These are phyloP conservation scores for Formica exsecta DNA, from an alignment of 1,140 invertebrate genomes.

Conservation along the genomic window DNA sequence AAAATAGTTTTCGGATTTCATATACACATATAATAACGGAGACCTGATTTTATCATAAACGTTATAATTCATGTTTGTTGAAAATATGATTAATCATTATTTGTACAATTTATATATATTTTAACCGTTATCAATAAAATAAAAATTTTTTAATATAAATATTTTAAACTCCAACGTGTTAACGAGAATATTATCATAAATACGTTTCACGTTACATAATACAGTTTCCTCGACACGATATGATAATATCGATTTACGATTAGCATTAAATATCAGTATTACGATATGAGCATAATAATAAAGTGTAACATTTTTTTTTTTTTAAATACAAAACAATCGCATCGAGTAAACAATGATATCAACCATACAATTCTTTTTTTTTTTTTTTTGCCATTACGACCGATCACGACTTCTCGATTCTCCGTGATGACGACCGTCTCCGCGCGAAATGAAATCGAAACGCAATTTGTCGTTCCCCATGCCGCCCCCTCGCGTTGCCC, in stretches of 20 bases:
- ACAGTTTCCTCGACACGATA: conserved; percentile 8
- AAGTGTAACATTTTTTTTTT: background rate
- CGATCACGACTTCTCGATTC: conserved; percentile 24
- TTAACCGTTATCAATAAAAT: background rate
- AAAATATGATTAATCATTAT: conserved; percentile 22
- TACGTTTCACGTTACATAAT: conserved; percentile 14
- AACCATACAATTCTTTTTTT: background rate
- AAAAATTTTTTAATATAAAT: conserved; percentile 15
- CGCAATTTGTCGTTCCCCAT: conserved; percentile 83
- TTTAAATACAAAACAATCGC: background rate
- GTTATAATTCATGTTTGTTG: conserved; percentile 11
- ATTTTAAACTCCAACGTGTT: conserved; percentile 17
- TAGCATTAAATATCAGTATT: conserved; percentile 43
- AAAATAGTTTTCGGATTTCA: background rate
- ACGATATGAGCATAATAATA: background rate
- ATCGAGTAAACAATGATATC: conserved; percentile 11
- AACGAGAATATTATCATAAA: conserved; percentile 36
- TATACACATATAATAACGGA: background rate
- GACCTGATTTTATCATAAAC: background rate
- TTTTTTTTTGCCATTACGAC: background rate
- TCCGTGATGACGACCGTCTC: conserved; percentile 73
- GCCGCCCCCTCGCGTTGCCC: conserved; percentile 62
- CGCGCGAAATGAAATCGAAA: conserved; percentile 85
- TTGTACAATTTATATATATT: background rate
- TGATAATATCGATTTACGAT: conserved; percentile 27